phyloP scores from a whole-genome alignment of 1,140 invertebrate species.

The Lordiphosa stackelbergi region DNA sequence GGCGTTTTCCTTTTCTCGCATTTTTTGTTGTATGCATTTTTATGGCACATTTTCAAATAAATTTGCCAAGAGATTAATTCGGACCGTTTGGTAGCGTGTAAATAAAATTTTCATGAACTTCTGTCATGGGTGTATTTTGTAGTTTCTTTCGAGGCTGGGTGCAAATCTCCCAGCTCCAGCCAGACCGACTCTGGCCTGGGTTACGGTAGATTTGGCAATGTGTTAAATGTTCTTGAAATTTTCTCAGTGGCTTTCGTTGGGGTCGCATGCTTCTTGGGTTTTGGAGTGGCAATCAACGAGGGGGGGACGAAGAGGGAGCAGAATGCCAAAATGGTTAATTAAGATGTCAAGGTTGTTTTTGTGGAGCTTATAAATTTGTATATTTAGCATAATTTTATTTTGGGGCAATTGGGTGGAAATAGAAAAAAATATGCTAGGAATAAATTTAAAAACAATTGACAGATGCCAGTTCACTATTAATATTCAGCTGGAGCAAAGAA shows the following conservation, averaged over 20 bases:
- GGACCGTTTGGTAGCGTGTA: constrained; percentile 72
- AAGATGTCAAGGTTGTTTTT: constrained; percentile 64
- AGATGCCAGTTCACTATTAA: too few relatives aligned
- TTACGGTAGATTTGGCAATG: constrained; percentile 71
- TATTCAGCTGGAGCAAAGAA: too few relatives aligned
- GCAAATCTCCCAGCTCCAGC: constrained; percentile 29
- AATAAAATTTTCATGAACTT: constrained; percentile 75
- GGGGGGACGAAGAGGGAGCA: constrained; percentile 11
- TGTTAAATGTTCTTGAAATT: constrained; percentile 74
- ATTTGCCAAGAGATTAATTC: constrained; percentile 74
- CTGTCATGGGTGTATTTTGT: constrained; percentile 41
- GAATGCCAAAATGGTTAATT: constrained; percentile 60
- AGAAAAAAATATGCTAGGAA: too few relatives aligned
- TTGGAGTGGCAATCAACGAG: constrained; percentile 51
- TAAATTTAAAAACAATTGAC: too few relatives aligned
- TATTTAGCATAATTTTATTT: constrained; percentile 11
- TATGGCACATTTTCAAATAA: constrained; percentile 75
- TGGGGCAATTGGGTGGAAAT: too few relatives aligned
- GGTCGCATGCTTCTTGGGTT: constrained; percentile 37
- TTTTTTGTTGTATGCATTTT: constrained; percentile 66
- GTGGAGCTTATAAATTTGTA: constrained; percentile 20
- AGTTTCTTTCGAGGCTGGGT: constrained; percentile 30
- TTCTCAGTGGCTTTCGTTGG: constrained; percentile 26
- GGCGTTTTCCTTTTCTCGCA: constrained; percentile 7
- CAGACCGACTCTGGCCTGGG: constrained; percentile 28